Conservation (phyloP, 2,797 vertebrate genomes). For the Myotis findleyi region DNA sequence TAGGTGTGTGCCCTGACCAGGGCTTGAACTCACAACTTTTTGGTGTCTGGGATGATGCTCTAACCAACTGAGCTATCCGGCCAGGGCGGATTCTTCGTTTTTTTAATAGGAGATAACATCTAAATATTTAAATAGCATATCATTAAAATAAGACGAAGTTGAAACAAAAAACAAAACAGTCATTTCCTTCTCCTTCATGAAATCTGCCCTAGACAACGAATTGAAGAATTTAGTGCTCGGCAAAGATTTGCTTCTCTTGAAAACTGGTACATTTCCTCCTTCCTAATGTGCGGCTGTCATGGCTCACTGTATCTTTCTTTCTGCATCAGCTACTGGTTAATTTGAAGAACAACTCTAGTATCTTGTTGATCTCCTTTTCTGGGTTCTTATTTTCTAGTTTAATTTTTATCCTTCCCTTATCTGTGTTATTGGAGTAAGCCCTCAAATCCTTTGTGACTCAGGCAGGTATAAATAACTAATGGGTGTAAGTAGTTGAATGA, state of each 20-base stretch:
- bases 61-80: not conserved
- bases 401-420: conserved; percentile 58
- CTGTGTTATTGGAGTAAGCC: conserved; percentile 56
- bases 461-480: conserved; percentile 62
- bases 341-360: conserved; percentile 52
- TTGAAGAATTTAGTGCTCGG: conserved; percentile 13
- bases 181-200: conserved; percentile 45
- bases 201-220: conserved; percentile 36
- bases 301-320: conserved; percentile 51
- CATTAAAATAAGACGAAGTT: conserved; percentile 34
- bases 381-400: conserved; percentile 64
- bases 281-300: conserved; percentile 27
- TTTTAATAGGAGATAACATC: conserved; percentile 9
- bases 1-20: not conserved
- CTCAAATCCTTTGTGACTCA: conserved; percentile 64
- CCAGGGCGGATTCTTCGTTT: not conserved
- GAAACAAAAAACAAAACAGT: not conserved
- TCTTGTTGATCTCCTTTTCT: conserved; percentile 53
- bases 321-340: conserved; percentile 41
- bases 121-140: conserved; percentile 13
- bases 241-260: conserved; percentile 49
- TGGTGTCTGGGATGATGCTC: not conserved
- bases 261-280: conserved; percentile 50
- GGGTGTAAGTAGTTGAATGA: conserved; percentile 57
- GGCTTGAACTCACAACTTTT: not conserved